These are phyloP conservation scores for Drosophila multiciliata DNA, from an alignment of 2,888 invertebrate species.

Conservation along the genomic window DNA sequence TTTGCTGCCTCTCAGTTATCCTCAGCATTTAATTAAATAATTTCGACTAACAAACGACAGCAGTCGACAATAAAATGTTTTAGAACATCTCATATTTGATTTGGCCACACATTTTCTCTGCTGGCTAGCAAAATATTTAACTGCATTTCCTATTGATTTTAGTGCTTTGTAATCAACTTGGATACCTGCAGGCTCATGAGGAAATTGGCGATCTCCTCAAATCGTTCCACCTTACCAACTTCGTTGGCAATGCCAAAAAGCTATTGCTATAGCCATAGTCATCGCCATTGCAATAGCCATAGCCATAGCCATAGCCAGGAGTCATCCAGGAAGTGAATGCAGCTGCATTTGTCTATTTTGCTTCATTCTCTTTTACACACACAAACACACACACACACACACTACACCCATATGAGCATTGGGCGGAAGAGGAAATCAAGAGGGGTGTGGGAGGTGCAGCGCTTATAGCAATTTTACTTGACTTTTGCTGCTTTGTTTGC, in stretches of 20 bases:
- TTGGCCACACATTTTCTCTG: conserved; percentile 37
- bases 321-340: conserved; percentile 60
- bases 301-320: conserved; percentile 39
- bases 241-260: conserved; percentile 26
- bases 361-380: conserved; percentile 42
- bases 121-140: conserved; percentile 78
- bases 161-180: conserved; percentile 76
- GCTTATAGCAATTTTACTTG: conserved; percentile 75
- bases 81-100: conserved; percentile 60
- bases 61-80: conserved; percentile 45
- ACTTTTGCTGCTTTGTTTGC: conserved; percentile 70
- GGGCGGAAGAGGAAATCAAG: neutral
- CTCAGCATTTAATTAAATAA: conserved; percentile 74
- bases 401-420: neutral
- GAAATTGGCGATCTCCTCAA: conserved; percentile 79
- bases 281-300: conserved; percentile 29
- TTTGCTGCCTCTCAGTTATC: conserved; percentile 38
- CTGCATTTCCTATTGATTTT: conserved; percentile 80
- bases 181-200: conserved; percentile 65
- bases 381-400: neutral
- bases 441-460: conserved; percentile 19
- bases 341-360: conserved; percentile 65
- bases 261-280: conserved; percentile 25
- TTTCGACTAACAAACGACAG: conserved; percentile 59
- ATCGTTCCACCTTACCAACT: conserved; percentile 57